Evolutionary conservation across 2,113 vertebrate species (phyloP).

Genomic region (Enhydra lutris): DNA sequence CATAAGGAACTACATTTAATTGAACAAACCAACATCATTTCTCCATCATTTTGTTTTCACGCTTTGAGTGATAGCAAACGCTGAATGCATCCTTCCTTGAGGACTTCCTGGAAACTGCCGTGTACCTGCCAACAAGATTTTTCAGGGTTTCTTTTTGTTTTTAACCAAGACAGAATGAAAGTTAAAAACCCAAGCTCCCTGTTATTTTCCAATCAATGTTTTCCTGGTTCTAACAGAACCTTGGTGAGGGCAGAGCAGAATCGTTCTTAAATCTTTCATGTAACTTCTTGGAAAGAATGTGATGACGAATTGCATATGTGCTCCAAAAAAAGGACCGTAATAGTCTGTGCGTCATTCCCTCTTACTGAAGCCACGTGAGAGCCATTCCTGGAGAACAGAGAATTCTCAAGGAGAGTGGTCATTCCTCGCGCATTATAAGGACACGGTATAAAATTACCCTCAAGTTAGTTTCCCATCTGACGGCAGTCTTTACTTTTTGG

Average conservation of each 20-base stretch:
- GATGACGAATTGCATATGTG: background rate
- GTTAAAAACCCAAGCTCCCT: background rate
- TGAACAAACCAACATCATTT: slow-evolving; percentile 9
- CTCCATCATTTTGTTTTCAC: background rate
- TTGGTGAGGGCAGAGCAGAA: background rate
- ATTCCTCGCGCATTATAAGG: background rate
- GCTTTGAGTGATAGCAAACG: background rate
- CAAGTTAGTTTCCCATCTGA: background rate
- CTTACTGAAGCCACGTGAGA: background rate
- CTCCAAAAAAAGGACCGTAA: background rate
- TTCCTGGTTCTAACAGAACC: background rate
- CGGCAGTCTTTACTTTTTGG: background rate
- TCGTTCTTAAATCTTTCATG: background rate
- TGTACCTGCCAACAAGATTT: background rate
- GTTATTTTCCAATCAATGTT: background rate
- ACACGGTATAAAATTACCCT: background rate
- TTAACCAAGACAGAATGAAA: background rate
- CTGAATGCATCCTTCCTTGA: background rate
- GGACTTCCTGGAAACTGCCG: slow-evolving; percentile 18
- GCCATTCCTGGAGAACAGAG: background rate
- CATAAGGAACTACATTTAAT: background rate
- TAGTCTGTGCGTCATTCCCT: too few species aligned
- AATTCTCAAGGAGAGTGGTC: background rate
- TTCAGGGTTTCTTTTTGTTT: background rate
- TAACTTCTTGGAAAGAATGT: background rate